Base-by-base conservation (phyloP, 2,113 vertebrate genomes). In the Caranx ignobilis region DNA sequence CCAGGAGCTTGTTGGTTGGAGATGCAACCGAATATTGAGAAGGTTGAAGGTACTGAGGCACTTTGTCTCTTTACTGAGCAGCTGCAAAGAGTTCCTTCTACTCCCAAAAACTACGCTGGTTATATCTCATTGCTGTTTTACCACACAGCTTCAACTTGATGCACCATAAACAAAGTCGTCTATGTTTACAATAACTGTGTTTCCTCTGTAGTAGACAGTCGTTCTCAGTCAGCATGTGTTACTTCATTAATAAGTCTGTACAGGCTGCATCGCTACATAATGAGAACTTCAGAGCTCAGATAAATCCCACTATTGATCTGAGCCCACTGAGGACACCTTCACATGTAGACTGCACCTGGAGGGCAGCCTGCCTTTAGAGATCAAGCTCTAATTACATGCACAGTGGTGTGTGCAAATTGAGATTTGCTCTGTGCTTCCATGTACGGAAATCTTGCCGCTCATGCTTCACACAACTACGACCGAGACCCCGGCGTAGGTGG, bases 301-400 rank as follows among this genome's bases (percentile, higher is more conserved):
- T 77, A 67, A 84, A 77, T 77, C 54, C 71, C n/a, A 26, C 4
- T 35, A 21, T 50, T 70, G 57, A 87, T 32, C 62, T 57, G 11
- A 35, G 13, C 57, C 73, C 65, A 71, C 69, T 45, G 41, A 57
- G 21, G 48, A 84, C 78, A 87, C 70, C 65, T 67, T 84, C 67
- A 50, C 77, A 69, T 68, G 66, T 31, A 43, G 18, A 21, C 0
- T 16, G 16, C 21, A 56, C 64, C 45, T 52, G 50, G n/a, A 63
- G 41, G 50, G 39, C 9, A n/a, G 52, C 12, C 52, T 18, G 11
- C 6, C 43, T 59, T 41, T 41, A 68, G 3, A 68, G 55, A 72
- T 68, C 71, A 75, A 61, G 2, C 26, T 34, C 54, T 47, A 62
- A 73, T 83, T 67, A 73, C n/a, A 66, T 7, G 19, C 45, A 62